These are phyloP conservation scores for Wiebesia pumilae DNA, from an alignment of 1,140 invertebrate genomes.

Conservation along the genomic window DNA sequence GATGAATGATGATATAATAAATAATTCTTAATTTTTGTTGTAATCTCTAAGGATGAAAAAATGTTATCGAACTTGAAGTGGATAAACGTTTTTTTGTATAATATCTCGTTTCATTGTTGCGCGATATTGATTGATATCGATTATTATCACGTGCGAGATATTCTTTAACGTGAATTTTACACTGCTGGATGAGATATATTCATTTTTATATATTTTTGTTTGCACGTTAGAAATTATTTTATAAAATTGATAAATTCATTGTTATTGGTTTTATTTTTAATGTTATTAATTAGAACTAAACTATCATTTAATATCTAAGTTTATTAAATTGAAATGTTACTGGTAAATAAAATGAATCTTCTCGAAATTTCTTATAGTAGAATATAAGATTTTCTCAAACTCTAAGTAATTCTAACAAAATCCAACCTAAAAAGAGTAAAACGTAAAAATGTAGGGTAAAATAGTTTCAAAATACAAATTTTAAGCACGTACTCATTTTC, in stretches of 20 bases:
- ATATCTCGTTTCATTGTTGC: slow-evolving; percentile 26
- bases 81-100: slow-evolving; percentile 18
- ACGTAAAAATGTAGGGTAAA: not conserved
- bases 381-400: not conserved
- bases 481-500: not conserved
- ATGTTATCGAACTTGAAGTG: not conserved
- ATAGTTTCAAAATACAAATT: not conserved
- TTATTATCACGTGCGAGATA: slow-evolving; percentile 32
- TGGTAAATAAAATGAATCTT: not conserved
- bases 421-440: not conserved
- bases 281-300: slow-evolving; percentile 9
- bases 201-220: slow-evolving; percentile 25
- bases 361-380: not conserved
- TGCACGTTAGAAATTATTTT: slow-evolving; percentile 25
- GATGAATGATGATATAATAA: not conserved
- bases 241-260: slow-evolving; percentile 27
- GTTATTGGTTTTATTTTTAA: slow-evolving; percentile 26
- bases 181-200: slow-evolving; percentile 33
- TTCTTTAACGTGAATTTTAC: slow-evolving; percentile 30
- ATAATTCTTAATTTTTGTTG: slow-evolving; percentile 30
- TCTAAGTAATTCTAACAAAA: not conserved
- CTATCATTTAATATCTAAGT: not conserved
- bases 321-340: not conserved
- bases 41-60: slow-evolving; percentile 20
- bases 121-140: slow-evolving; percentile 14